Evolutionary conservation across 2,113 vertebrate genomes (phyloP), one percentile per base, ranked within the genome.

Genomic region (Hemibagrus wyckioides): DNA sequence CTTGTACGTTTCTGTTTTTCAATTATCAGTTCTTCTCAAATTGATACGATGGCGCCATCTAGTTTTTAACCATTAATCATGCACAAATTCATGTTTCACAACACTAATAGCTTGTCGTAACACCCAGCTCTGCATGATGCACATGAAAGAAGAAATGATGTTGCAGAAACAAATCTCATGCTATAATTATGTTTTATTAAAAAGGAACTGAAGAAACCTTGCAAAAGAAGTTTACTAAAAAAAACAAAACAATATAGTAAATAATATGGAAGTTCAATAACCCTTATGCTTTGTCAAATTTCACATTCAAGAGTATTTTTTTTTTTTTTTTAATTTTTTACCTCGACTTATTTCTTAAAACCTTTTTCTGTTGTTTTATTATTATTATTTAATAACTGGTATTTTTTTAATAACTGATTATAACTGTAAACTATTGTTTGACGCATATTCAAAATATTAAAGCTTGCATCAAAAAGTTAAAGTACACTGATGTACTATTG

Each of bases 21-120:
- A 13, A 61, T 6, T 2, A 6, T 85, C 7, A 6, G 2, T 63
- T 48, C 19, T 4, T 79, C 44, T 69, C 3, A 69, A 54, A 50
- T 52, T 82, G 11, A 36, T 41, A 52, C 71, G 63, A 83, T 33
- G 6, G 41, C 44, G 56, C 89, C 89, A 85, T 88, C 89, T 88
- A 83, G 80, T 73, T 48, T 87, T 69, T 3, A 85, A 65, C 54
- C 0, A 6, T 57, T 9, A 85, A 10, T 69, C 28, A 30, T 85
- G 15, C 57, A 76, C 15, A 79, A 8, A 61, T 44, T 6, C 30
- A 80, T 77, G 8, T n/a, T 44, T n/a, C 25, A 14, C 41, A 50
- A n/a, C 23, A 48, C 0, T 36, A 13, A 54, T 25, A 76, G 48
- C 11, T 48, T 28, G 39, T 48, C 10, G 6, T 28, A 48, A 48